A percentile compares a stretch with the other conserved stretches of the same genome.
Conservation (phyloP, 2,888 invertebrate species). For the Phortica okadai region DNA sequence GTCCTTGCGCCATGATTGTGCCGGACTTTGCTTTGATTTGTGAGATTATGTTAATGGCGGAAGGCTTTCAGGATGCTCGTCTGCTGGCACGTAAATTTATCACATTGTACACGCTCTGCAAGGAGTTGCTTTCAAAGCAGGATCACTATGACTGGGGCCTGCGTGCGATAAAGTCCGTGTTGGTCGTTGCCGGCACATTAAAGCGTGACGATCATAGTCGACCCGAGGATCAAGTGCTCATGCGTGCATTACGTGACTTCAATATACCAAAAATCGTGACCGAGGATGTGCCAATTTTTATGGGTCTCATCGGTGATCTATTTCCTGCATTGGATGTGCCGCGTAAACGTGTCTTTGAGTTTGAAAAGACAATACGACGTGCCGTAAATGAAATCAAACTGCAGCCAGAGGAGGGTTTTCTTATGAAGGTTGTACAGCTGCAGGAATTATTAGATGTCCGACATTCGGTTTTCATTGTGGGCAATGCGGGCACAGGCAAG, state of each 20-base stretch:
- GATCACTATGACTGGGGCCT: constrained; percentile 99
- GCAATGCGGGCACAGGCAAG: constrained; percentile 94
- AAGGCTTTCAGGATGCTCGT: constrained; percentile 96
- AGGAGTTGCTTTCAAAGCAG: constrained; percentile 93
- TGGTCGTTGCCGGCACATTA: constrained; percentile 95
- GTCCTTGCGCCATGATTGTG: constrained; percentile 98
- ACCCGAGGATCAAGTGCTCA: constrained; percentile 95
- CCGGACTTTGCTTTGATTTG: constrained; percentile 98
- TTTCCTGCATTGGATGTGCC: constrained; percentile 96
- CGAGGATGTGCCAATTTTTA: constrained; percentile 93
- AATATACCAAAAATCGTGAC: constrained; percentile 96
- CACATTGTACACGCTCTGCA: constrained; percentile 93
- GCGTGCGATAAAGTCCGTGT: constrained; percentile 95
- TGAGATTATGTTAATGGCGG: constrained; percentile 98
- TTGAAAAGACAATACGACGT: constrained; percentile 87
- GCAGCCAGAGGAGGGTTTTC: constrained; percentile 94
- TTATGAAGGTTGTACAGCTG: constrained; percentile 92
- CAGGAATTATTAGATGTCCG: constrained; percentile 95
- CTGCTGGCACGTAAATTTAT: constrained; percentile 95
- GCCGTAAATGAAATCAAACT: constrained; percentile 90
- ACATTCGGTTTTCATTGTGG: constrained; percentile 94
- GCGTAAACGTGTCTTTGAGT: constrained; percentile 89
- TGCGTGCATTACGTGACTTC: constrained; percentile 96
- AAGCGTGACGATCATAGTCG: constrained; percentile 87
- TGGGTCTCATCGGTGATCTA: constrained; percentile 95